phyloP scores from a whole-genome alignment of 2,113 vertebrate species.

The Prionailurus bengalensis region DNA sequence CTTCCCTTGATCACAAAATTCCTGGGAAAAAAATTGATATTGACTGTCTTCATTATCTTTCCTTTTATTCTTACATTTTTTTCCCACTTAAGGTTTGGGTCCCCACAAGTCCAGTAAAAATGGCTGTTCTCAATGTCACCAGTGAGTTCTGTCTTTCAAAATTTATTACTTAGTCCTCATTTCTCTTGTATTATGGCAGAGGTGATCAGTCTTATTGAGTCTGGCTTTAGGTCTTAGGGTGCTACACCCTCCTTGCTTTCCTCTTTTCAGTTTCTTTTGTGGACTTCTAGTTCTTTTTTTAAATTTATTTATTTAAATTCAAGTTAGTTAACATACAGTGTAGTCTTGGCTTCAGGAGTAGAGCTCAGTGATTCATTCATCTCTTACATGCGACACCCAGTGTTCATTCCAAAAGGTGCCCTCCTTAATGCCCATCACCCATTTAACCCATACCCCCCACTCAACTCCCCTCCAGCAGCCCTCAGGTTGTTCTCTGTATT shows the following conservation, averaged over 20 bases:
- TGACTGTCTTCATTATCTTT: not conserved
- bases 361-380: no score
- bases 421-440: no score
- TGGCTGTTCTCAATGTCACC: not conserved
- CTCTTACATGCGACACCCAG: no score
- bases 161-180: not conserved
- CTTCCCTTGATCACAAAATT: conserved; percentile 11
- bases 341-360: no score
- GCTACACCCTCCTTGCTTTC: not conserved
- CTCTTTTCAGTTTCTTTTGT: not conserved
- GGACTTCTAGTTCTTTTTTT: not conserved
- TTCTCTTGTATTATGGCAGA: not conserved
- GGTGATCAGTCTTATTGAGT: not conserved
- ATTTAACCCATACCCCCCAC: no score
- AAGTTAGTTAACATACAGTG: no score
- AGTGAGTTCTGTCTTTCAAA: not conserved
- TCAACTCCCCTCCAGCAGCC: no score
- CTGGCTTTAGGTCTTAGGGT: not conserved
- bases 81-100: not conserved
- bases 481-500: no score
- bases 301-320: no score
- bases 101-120: not conserved
- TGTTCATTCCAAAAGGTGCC: no score
- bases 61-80: not conserved
- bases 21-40: not conserved